Conservation (phyloP, 2,888 invertebrate species). For the Hypolimnas misippus region DNA sequence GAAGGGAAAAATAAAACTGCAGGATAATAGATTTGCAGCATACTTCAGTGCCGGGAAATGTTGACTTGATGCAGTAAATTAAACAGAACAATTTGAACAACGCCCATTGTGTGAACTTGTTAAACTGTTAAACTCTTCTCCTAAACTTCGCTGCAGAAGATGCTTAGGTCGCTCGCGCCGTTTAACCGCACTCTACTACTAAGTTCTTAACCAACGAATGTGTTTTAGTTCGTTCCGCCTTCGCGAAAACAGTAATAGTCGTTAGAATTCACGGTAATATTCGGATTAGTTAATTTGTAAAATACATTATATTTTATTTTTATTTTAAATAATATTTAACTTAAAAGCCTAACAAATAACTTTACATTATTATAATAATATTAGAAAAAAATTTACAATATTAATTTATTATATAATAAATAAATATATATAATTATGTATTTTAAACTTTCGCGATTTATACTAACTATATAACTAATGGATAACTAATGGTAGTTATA, state of each 20-base stretch:
- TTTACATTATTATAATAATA: too few species aligned
- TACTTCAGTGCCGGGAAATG: conserved; percentile 24
- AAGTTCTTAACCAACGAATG: conserved; percentile 47
- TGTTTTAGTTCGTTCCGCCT: conserved; percentile 29
- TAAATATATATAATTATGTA: too few species aligned
- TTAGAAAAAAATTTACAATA: too few species aligned
- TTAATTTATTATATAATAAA: too few species aligned
- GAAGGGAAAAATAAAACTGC: conserved; percentile 33
- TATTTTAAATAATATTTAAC: not conserved
- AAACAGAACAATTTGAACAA: conserved; percentile 62
- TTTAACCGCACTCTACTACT: conserved; percentile 52
- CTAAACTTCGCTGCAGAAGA: conserved; percentile 54
- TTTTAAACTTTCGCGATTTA: too few species aligned
- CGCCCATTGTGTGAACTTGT: conserved; percentile 58
- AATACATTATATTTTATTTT: not conserved
- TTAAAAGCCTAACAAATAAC: not conserved
- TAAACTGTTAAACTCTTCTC: conserved; percentile 65
- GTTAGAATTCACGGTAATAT: not conserved
- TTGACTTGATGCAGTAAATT: conserved; percentile 47
- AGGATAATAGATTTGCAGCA: conserved; percentile 41
- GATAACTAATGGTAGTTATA: too few species aligned
- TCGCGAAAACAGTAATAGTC: conserved; percentile 1
- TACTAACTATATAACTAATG: too few species aligned
- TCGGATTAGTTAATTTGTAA: conserved; percentile 1
- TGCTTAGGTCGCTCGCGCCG: conserved; percentile 44